Percentiles rank a stretch among this genome's conserved stretches.
phyloP scores from a whole-genome alignment of 2,797 vertebrate species.

The Epinephelus coioides region DNA sequence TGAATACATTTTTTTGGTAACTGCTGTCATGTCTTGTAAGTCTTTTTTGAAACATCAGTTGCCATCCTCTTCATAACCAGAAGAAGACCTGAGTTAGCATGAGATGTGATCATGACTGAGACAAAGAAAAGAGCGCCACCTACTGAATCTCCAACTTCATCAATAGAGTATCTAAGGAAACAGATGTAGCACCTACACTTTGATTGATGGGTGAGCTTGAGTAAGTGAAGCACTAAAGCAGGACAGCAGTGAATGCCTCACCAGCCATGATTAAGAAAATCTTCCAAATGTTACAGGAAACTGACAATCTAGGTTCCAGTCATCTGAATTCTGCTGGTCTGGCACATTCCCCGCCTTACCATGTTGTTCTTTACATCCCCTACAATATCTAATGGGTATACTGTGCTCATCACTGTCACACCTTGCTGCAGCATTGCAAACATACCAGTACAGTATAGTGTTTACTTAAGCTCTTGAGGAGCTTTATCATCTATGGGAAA shows the following conservation, averaged over 20 bases:
- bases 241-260: not conserved
- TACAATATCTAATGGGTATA: no score
- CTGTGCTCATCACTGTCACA: no score
- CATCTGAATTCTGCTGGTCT: not conserved
- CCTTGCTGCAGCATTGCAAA: no score
- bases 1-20: not conserved
- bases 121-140: constrained; percentile 12
- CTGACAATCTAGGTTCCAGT: not conserved
- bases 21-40: no score
- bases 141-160: not conserved
- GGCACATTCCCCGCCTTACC: not conserved
- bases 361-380: not conserved
- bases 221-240: not conserved
- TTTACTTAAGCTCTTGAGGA: no score
- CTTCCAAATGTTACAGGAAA: not conserved
- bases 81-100: no score
- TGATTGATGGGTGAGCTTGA: constrained; percentile 13
- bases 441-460: no score
- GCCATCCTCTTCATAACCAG: not conserved
- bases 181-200: not conserved
- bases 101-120: no score
- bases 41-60: not conserved
- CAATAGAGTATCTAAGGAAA: not conserved
- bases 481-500: no score
- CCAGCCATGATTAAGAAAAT: no score